These are phyloP conservation scores for Lethenteron reissneri DNA, from an alignment of 2,113 vertebrate species.

Conservation along the genomic window DNA sequence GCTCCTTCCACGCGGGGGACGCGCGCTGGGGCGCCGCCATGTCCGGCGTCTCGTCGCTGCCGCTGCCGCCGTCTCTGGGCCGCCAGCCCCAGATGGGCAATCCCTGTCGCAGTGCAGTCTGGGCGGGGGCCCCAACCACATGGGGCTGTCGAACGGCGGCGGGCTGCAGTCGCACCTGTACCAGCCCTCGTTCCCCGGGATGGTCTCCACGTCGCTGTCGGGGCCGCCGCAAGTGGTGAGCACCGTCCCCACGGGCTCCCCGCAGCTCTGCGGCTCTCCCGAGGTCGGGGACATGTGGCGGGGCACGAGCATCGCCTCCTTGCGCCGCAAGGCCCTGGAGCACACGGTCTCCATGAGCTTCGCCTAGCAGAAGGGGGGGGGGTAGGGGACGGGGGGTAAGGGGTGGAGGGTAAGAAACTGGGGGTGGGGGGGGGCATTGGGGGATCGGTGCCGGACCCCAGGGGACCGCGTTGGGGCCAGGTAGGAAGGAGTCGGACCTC, in stretches of 20 bases:
- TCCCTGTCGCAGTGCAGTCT: constrained; percentile 85
- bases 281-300: constrained; percentile 95
- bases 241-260: constrained; percentile 33
- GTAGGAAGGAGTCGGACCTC: neutral
- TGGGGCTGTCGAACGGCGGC: constrained; percentile 73
- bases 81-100: constrained; percentile 72
- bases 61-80: constrained; percentile 58
- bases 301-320: constrained; percentile 90
- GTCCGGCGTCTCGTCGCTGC: constrained; percentile 70
- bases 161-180: constrained; percentile 90
- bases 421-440: constrained; percentile 9
- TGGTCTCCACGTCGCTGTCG: constrained; percentile 72
- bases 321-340: constrained; percentile 90
- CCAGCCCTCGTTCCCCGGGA: constrained; percentile 77
- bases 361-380: constrained; percentile 36
- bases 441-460: constrained; percentile 5
- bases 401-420: neutral
- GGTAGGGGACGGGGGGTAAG: constrained; percentile 1
- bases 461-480: no score
- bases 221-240: constrained; percentile 53
- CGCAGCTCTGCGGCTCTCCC: constrained; percentile 83
- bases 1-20: constrained; percentile 92
- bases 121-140: constrained; percentile 59
- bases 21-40: constrained; percentile 75
- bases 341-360: constrained; percentile 99